These are phyloP conservation scores for Heliconius melpomene DNA, from an alignment of 1,140 invertebrate species.

Conservation along the genomic window DNA sequence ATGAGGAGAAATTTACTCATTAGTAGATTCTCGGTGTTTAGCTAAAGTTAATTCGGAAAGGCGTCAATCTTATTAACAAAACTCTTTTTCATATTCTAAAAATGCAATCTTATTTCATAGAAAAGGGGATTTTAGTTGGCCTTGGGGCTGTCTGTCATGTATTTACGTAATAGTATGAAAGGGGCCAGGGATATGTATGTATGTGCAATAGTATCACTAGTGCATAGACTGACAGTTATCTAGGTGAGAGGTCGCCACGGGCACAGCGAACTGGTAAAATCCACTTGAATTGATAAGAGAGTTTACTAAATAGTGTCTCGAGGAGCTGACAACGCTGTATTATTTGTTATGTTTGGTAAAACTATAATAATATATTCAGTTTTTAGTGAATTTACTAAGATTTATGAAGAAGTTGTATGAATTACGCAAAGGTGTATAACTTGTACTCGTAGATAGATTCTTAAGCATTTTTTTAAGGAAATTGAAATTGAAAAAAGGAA, in stretches of 20 bases:
- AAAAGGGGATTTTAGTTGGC: neutral
- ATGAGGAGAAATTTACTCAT: too few species aligned
- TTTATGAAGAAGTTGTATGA: neutral
- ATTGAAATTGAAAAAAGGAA: too few species aligned
- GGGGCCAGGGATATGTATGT: conserved; percentile 1
- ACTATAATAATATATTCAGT: neutral
- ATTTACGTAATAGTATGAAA: conserved; percentile 3
- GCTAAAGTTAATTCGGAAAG: too few species aligned
- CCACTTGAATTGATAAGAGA: conserved; percentile 12
- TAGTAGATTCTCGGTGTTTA: too few species aligned
- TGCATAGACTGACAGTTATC: conserved; percentile 23
- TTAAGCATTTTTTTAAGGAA: too few species aligned
- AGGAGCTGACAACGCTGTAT: neutral
- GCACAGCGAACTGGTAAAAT: conserved; percentile 19
- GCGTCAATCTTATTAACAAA: too few species aligned
- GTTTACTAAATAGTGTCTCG: neutral
- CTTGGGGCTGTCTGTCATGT: neutral
- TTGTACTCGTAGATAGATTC: too few species aligned
- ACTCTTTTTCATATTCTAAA: too few species aligned
- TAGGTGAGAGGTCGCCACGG: conserved; percentile 18
- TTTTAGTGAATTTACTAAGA: neutral
- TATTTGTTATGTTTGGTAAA: neutral
- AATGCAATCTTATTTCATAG: too few species aligned
- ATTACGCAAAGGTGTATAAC: too few species aligned
- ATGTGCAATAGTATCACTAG: conserved; percentile 17